Evolutionary conservation across 2,113 vertebrate genomes (phyloP), one percentile per base, ranked within the genome.

Genomic region (Microcebus lehilahytsara): DNA sequence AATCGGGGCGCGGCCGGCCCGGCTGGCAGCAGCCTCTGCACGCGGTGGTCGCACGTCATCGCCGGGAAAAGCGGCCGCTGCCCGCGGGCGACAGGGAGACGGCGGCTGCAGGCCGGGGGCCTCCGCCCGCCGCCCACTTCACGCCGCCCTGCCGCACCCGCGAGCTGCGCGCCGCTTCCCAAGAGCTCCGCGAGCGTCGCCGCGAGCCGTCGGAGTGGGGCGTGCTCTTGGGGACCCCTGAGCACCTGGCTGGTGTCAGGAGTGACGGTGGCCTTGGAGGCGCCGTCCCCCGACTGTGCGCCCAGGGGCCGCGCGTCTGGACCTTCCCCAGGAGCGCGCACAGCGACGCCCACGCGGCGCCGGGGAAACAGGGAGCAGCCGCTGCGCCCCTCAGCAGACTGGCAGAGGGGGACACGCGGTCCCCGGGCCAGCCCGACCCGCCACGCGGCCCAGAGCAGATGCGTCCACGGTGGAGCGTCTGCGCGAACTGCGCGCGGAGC

Each of bases 141-240:
- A n/a, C 0, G 12, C 40, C 40, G 7, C 6, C 42, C 42, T 7
- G 5, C 5, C 6, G 42, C 46, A 8, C 46, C 46, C 8, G 37
- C 37, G 37, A 37, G 37, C 37, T 37, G 37, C 37, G 37, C 37
- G 37, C 37, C 37, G 46, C 46, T 46, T 53, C 30, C 72, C 13
- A 9, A 9, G 34, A 40, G 46, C 14, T 51, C 60, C 9, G 46
- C 16, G 64, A 53, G 88, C 51, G 9, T 51, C 42, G 3, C 2
- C 6, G 34, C 1, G 12, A 37, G 40, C 6, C 6, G 37, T 32
- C 34, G 27, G 37, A 66, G 34, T 60, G 20, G 34, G 37, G 19
- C 7, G 1, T 22, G 60, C 46, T 66, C 74, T 40, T 53, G 23
- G 72, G 32, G 23, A 51, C 74, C 75, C 32, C 19, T 9, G 42